Evolutionary conservation across 2,888 invertebrate genomes (phyloP), one percentile per base, ranked within the genome.

Genomic region (Herminia tarsipennalis): DNA sequence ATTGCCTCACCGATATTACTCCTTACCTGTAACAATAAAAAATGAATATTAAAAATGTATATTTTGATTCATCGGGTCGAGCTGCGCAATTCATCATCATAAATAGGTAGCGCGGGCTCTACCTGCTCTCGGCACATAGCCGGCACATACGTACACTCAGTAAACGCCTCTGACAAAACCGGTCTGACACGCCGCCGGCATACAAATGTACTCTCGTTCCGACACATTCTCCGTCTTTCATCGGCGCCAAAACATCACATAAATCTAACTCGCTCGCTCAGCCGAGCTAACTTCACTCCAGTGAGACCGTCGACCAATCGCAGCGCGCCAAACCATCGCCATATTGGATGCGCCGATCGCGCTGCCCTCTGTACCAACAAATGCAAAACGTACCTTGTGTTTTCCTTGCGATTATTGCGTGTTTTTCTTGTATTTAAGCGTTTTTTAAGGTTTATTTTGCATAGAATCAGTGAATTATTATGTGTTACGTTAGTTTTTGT

Each of bases 121-220:
- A 88, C 87, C 90, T 88, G 87, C 83, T 68, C 79, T 75, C 77
- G 71, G 81, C 87, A 88, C 73, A 88, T 90, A 89, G 76, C 76
- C 73, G 68, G 81, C 86, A 84, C 81, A 88, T 85, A 88, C 86
- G 78, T 82, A 77, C 78, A 76, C 82, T 72, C 45, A 70, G 82
- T 83, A 79, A 86, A 88, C 88, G 91, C 91, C 91, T 88, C 87
- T 85, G 86, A 83, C 78, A 58, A 86, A 88, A 90, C 91, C 89
- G 86, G 91, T 91, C 81, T 68, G 65, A 63, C 69, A 77, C 80
- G 76, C 81, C 70, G 78, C 74, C 77, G 72, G 86, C 86, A 89
- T 87, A 89, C 90, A 88, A 90, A 89, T 84, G 83, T 80, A 81
- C 76, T 80, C 78, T 78, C 83, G 80, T 78, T 75, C 78, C 80